Conservation (phyloP, 2,888 invertebrate species). For the Rhagium mordax region DNA sequence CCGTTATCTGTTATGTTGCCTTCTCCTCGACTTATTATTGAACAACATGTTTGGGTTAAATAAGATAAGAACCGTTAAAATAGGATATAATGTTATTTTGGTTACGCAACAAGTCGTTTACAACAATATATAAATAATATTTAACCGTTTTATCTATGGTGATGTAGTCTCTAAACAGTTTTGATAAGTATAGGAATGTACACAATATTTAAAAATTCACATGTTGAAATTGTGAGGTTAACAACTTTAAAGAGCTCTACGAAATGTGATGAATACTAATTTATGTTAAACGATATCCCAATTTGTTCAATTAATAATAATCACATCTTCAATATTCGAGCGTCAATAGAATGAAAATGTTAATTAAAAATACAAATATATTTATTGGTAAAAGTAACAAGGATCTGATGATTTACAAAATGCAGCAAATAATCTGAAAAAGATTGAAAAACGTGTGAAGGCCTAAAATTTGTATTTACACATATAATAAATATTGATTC, state of each 20-base stretch:
- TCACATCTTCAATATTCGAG: not conserved
- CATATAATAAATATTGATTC: too few relatives aligned
- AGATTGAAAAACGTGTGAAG: too few relatives aligned
- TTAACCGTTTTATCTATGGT: slow-evolving; percentile 27
- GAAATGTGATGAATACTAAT: slow-evolving; percentile 11
- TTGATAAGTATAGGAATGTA: slow-evolving; percentile 13
- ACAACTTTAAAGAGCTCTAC: slow-evolving; percentile 1
- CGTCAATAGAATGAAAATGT: not conserved
- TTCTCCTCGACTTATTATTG: slow-evolving; percentile 35
- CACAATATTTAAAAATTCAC: slow-evolving; percentile 1
- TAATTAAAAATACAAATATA: not conserved
- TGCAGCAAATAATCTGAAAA: too few relatives aligned
- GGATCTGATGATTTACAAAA: not conserved
- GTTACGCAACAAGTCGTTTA: slow-evolving; percentile 31
- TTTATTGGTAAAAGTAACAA: not conserved
- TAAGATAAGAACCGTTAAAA: slow-evolving; percentile 33
- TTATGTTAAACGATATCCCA: not conserved
- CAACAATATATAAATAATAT: slow-evolving; percentile 20
- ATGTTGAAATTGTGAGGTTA: slow-evolving; percentile 8
- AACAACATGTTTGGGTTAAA: slow-evolving; percentile 38
- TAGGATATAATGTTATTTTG: slow-evolving; percentile 34
- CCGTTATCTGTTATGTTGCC: slow-evolving; percentile 51
- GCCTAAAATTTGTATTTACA: too few relatives aligned
- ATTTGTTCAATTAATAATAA: not conserved
- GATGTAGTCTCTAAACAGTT: slow-evolving; percentile 27